Conservation (phyloP, 64 coral and sea anemone species). For the Platygyra sinensis region DNA sequence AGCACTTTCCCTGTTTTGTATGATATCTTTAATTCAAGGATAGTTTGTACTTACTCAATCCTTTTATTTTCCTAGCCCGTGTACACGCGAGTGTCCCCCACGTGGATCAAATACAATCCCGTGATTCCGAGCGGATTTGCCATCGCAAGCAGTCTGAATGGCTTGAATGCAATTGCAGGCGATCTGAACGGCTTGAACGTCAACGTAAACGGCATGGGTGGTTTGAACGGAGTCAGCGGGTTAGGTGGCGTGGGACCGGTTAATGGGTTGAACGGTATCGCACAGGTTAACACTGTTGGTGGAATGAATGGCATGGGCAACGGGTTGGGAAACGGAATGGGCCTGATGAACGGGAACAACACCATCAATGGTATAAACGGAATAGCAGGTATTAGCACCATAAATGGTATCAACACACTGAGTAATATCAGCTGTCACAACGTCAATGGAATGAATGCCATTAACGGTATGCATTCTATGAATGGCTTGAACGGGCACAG, state of each 20-base stretch:
- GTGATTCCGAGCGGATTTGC: conserved; percentile 90
- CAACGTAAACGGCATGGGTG: conserved; percentile 59
- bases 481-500: conserved; percentile 83
- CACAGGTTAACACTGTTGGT: conserved; percentile 79
- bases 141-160: conserved; percentile 82
- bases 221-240: conserved; percentile 71
- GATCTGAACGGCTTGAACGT: conserved; percentile 85
- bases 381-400: conserved; percentile 82
- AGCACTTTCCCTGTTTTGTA: neutral
- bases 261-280: conserved; percentile 85
- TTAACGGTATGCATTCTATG: conserved; percentile 83
- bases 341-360: conserved; percentile 75
- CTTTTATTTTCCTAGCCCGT: conserved; percentile 62
- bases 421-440: conserved; percentile 83
- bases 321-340: conserved; percentile 82
- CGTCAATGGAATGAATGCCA: conserved; percentile 75
- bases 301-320: conserved; percentile 86
- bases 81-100: conserved; percentile 93
- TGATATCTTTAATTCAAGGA: too few relatives aligned
- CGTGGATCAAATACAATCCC: conserved; percentile 99
- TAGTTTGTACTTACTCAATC: neutral
- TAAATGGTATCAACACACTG: conserved; percentile 83
- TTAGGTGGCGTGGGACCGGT: conserved; percentile 67
- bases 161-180: conserved; percentile 74
- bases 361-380: conserved; percentile 90